Evolutionary conservation across 1,140 invertebrate species (phyloP).

Genomic region (Anoplophora glabripennis): DNA sequence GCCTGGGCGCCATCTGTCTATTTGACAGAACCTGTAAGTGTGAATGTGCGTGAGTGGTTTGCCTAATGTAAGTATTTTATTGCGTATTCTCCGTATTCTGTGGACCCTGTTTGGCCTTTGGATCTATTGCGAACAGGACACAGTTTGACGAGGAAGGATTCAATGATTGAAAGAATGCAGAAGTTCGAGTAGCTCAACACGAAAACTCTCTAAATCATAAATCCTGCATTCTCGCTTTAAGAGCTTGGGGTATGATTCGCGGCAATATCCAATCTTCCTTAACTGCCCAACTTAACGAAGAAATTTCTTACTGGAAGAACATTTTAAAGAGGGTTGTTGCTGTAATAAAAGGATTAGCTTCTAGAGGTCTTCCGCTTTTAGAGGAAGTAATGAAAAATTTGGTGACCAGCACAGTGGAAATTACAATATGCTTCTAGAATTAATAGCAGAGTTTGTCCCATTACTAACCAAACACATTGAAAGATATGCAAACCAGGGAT

Average conservation of each 20-base stretch:
- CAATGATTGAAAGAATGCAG: constrained; percentile 18
- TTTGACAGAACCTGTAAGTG: too few species aligned
- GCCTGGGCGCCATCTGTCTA: too few species aligned
- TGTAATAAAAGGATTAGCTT: constrained; percentile 26
- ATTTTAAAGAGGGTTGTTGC: constrained; percentile 23
- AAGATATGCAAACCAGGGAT: constrained; percentile 40
- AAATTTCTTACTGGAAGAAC: constrained; percentile 5
- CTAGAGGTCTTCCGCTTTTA: constrained; percentile 26
- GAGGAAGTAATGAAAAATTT: constrained; percentile 22
- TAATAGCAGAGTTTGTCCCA: constrained; percentile 43
- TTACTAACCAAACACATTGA: constrained; percentile 43
- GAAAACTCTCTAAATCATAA: constrained; percentile 2
- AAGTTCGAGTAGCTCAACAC: constrained; percentile 9
- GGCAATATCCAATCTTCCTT: background rate
- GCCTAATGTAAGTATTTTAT: too few species aligned
- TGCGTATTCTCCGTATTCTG: background rate
- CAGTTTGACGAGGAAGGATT: too few species aligned
- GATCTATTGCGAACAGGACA: background rate
- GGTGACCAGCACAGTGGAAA: constrained; percentile 25
- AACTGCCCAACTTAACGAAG: background rate
- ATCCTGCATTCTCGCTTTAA: constrained; percentile 4
- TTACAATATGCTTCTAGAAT: constrained; percentile 37
- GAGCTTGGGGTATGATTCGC: background rate
- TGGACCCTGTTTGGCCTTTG: constrained; percentile 32
- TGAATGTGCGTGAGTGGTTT: too few species aligned